phyloP scores from a whole-genome alignment of 2,888 invertebrate genomes.

The Meloe dianella region DNA sequence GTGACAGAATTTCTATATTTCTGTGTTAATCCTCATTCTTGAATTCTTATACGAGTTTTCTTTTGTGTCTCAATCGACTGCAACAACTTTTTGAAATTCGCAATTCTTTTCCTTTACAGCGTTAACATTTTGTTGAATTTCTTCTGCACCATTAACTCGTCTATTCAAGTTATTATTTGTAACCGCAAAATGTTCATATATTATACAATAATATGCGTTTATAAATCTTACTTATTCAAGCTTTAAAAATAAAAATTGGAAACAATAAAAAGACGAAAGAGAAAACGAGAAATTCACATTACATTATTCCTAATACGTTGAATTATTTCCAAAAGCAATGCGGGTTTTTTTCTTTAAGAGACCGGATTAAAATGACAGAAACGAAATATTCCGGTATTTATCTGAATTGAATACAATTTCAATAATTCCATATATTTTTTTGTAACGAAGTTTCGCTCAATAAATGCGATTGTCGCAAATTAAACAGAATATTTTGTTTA shows the following conservation, averaged over 20 bases:
- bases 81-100: neutral
- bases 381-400: neutral
- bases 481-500: neutral
- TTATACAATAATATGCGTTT: neutral
- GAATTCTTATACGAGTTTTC: neutral
- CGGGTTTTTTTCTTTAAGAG: neutral
- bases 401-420: neutral
- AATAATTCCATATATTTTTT: neutral
- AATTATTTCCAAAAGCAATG: neutral
- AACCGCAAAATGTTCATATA: neutral
- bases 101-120: neutral
- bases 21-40: too few species aligned
- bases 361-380: neutral
- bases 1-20: neutral
- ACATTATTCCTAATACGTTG: neutral
- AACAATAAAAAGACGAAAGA: neutral
- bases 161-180: neutral
- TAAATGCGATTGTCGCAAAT: neutral
- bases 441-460: too few species aligned
- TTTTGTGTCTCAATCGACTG: neutral
- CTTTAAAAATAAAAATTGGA: neutral
- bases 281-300: neutral
- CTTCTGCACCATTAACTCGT: neutral
- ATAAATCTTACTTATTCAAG: neutral
- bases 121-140: neutral